Base-by-base conservation (phyloP, 2,888 invertebrate genomes). In the Chalcis sispes region DNA sequence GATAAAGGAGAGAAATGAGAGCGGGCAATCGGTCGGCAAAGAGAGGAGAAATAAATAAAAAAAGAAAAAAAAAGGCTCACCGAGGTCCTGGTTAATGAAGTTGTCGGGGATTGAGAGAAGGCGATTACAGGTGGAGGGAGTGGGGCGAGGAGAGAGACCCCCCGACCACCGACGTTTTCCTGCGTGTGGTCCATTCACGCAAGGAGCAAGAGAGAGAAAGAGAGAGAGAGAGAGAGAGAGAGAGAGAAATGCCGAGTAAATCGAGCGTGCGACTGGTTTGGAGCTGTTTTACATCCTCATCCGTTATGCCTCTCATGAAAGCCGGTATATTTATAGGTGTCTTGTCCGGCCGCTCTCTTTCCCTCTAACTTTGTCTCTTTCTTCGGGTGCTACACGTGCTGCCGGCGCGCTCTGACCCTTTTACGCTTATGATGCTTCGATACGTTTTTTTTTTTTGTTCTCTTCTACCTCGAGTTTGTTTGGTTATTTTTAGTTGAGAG, bases 101-200 rank as follows among this genome's bases (percentile, higher is more conserved):
- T 87, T 87, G 88, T 88, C 87, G 85, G 61, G 54, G 86, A 86
- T 86, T 83, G 86, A 50, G 8, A 61, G 59, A 13, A 62, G 62
- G 20, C 85, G 86, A 87, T 87, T 87, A 87, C 87, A 87, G 87
- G 87, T 87, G 87, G 86, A 84, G 83, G 80, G 36, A 10, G 4
- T 7, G 36, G 36, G 36, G 36, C 4, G 10, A 10, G 36, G 36
- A 10, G 10, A 36, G 36, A 10, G 36, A 36, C 27, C 27, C 27
- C 25, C 56, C 25, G 27, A 10, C 7, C 2, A n/a, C n/a, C n/a
- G n/a, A 13, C 50, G 42, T 29, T 46, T 15, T 23, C 80, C 84
- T 87, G 88, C 85, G 88, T 88, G 88, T 87, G 88, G 88, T 86
- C 88, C 87, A 88, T 87, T 87, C 86, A 84, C 52, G 52, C 64